Evolutionary conservation across 2,797 vertebrate species (phyloP).

Genomic region (Halcyon chelicuti): DNA sequence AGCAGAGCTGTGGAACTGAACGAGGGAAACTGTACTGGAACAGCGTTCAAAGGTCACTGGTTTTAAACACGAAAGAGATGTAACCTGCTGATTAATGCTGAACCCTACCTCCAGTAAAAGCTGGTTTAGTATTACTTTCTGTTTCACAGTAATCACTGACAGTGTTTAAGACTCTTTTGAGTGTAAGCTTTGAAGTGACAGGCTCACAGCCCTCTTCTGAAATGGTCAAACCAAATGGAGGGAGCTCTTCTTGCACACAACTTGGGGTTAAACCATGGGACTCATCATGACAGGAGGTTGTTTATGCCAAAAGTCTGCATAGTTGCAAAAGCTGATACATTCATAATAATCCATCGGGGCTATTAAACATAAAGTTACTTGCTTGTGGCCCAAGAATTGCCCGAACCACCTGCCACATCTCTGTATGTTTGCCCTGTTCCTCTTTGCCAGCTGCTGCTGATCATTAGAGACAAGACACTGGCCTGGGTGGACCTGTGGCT

Average conservation of each 20-base stretch:
- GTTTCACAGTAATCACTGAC: neutral
- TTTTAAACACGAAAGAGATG: neutral
- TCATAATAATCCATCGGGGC: neutral
- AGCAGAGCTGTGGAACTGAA: neutral
- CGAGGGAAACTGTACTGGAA: neutral
- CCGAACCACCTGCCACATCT: neutral
- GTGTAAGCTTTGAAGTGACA: neutral
- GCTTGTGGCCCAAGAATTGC: neutral
- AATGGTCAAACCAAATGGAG: neutral
- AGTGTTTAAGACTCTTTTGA: neutral
- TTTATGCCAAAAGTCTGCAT: neutral
- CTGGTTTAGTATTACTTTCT: neutral
- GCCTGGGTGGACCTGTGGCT: neutral
- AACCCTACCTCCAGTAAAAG: neutral
- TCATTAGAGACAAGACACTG: neutral
- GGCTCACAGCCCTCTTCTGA: accelerated
- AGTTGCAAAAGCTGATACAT: conserved; percentile 8
- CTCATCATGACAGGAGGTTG: neutral
- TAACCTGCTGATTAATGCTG: neutral
- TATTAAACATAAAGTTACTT: neutral
- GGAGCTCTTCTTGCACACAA: neutral
- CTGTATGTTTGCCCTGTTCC: neutral
- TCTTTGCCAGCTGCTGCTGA: neutral
- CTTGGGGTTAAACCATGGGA: neutral
- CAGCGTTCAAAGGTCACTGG: neutral